Percentiles rank a stretch among this genome's conserved stretches.
phyloP scores from a whole-genome alignment of 2,888 invertebrate species.

The Dermolepida albohirtum region DNA sequence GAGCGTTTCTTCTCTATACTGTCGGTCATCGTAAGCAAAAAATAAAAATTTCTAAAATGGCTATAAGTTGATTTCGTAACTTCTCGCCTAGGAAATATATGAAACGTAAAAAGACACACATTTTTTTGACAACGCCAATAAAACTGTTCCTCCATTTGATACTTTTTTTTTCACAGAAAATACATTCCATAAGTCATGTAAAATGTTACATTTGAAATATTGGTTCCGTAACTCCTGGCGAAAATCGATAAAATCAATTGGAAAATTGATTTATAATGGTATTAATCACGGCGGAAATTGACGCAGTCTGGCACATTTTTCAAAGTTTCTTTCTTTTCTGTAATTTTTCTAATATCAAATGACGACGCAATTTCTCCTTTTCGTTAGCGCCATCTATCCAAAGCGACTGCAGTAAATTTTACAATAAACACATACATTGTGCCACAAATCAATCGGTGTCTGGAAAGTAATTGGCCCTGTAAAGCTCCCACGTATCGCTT shows the following conservation, averaged over 20 bases:
- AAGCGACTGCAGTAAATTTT: constrained; percentile 31
- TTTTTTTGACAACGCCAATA: constrained; percentile 12
- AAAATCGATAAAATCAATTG: constrained; percentile 36
- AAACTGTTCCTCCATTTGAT: neutral
- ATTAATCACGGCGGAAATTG: constrained; percentile 32
- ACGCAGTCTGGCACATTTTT: constrained; percentile 35
- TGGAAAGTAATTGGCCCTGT: constrained; percentile 23
- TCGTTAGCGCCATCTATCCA: constrained; percentile 20
- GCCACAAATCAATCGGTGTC: constrained; percentile 35
- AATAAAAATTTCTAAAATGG: too few relatives aligned
- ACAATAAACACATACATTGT: constrained; percentile 33
- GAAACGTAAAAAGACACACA: constrained; percentile 8
- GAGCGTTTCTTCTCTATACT: too few relatives aligned
- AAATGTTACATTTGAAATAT: constrained; percentile 26
- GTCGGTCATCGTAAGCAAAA: too few relatives aligned
- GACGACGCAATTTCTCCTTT: constrained; percentile 20
- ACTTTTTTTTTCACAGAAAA: constrained; percentile 11
- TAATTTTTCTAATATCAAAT: constrained; percentile 29
- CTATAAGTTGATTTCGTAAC: too few relatives aligned
- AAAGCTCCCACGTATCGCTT: constrained; percentile 9
- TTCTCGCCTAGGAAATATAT: neutral
- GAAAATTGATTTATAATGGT: constrained; percentile 37
- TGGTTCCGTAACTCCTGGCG: constrained; percentile 25
- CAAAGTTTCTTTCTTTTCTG: constrained; percentile 30
- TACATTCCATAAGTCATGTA: constrained; percentile 29